Conservation (phyloP, 2,797 vertebrate genomes). For the Pempheris klunzingeri region DNA sequence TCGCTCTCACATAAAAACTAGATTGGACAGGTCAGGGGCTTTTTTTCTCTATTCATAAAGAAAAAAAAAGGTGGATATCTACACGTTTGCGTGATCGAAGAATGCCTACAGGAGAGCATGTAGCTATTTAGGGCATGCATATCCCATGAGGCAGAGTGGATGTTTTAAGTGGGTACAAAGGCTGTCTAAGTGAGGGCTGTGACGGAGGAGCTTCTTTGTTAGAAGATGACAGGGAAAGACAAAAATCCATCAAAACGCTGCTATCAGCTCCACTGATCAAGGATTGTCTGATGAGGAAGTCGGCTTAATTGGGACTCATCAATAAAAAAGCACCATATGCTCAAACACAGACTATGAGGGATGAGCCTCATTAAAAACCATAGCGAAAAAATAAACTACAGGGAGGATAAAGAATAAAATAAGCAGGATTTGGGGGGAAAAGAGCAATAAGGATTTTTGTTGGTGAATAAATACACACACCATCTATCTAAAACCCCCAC, state of each 20-base stretch:
- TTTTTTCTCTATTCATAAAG: slow-evolving; percentile 39
- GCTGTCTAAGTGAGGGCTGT: slow-evolving; percentile 49
- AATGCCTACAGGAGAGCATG: slow-evolving; percentile 17
- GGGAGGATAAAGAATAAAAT: slow-evolving; percentile 31
- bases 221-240: slow-evolving; percentile 56
- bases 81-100: slow-evolving; percentile 50
- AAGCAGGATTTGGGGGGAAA: slow-evolving; percentile 35
- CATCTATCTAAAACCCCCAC: slow-evolving; percentile 15
- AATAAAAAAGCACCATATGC: slow-evolving; percentile 69
- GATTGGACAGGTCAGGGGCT: slow-evolving; percentile 35
- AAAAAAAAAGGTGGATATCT: slow-evolving; percentile 19
- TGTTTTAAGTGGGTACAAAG: slow-evolving; percentile 68
- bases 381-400: slow-evolving; percentile 2
- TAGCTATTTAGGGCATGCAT: slow-evolving; percentile 65
- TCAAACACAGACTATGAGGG: slow-evolving; percentile 50
- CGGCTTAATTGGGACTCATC: slow-evolving; percentile 73
- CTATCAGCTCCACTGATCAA: slow-evolving; percentile 76
- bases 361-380: slow-evolving; percentile 72
- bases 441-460: slow-evolving; percentile 23
- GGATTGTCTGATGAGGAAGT: slow-evolving; percentile 67
- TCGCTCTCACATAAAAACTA: slow-evolving; percentile 10
- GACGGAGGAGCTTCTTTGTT: slow-evolving; percentile 57
- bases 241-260: slow-evolving; percentile 62
- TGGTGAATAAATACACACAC: slow-evolving; percentile 13
- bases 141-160: slow-evolving; percentile 49